Evolutionary conservation across 2,113 vertebrate genomes (phyloP), one percentile per base, ranked within the genome.

Genomic region (Lethenteron camtschaticum): DNA sequence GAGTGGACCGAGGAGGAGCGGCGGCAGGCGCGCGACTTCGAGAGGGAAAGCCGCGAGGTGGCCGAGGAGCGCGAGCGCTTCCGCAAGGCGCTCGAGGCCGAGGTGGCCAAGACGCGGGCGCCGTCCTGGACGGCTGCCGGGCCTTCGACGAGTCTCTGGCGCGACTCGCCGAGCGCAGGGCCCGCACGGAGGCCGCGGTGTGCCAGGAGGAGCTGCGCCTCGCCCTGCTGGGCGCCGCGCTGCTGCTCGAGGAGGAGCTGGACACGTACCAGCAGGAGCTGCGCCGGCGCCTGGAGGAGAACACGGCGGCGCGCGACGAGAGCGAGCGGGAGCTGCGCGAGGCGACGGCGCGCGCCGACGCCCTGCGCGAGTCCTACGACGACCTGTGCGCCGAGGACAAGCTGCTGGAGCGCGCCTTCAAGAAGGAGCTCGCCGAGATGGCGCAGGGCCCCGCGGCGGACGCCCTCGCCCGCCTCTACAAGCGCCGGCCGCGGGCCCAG

Each of bases 121-220:
- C 80, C 57, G 84, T 83, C 77, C 83, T 81, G 74, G 85, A 95
- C 69, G 78, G 75, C 12, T 84, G 86, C 2, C 76, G 81, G 72
- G 77, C 71, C 18, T 94, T 96, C 78, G 90, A 96, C 74, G 81
- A 86, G 55, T 74, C 57, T 69, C 72, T 92, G 69, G 76, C 70
- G 71, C 87, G 77, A 75, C 81, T 96, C 20, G 86, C 83, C 81
- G 82, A 87, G 76, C 89, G 78, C 73, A 92, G 90, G 79, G 69
- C 90, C 69, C 83, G 83, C 73, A 82, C 78, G 71, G 85, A 92
- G 74, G 86, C 86, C 83, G 82, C 81, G 70, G 77, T 95, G 74
- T 81, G 83, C 73, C 90, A 99, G 94, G 89, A 96, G 74, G 87
- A 96, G 78, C 76, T 96, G 70, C 91, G 87, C 82, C 89, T 96